Conservation (phyloP, 2,888 invertebrate species). For the Nysson spinosus region DNA sequence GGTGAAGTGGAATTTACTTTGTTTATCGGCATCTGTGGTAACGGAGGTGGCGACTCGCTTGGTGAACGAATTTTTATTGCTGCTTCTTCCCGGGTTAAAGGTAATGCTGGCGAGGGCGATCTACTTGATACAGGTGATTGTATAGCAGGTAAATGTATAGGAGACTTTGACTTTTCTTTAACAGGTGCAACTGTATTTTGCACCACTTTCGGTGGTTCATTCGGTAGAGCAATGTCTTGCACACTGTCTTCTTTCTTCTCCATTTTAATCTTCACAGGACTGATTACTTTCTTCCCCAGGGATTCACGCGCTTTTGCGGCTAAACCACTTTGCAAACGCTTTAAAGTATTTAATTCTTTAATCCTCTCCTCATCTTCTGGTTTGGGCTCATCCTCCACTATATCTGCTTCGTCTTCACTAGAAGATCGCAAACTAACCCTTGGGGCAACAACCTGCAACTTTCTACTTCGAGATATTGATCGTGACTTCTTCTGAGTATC, state of each 20-base stretch:
- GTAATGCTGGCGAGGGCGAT: slow-evolving; percentile 72
- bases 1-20: slow-evolving; percentile 41
- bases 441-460: slow-evolving; percentile 65
- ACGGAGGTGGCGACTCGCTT: slow-evolving; percentile 62
- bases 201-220: slow-evolving; percentile 68
- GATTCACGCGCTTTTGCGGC: slow-evolving; percentile 86
- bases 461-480: slow-evolving; percentile 64
- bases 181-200: slow-evolving; percentile 38
- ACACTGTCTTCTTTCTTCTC: slow-evolving; percentile 65
- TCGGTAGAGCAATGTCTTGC: slow-evolving; percentile 71
- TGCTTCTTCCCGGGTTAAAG: slow-evolving; percentile 70
- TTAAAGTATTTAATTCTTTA: slow-evolving; percentile 84
- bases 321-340: slow-evolving; percentile 82
- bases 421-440: slow-evolving; percentile 74
- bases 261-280: slow-evolving; percentile 67
- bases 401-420: slow-evolving; percentile 77
- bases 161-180: slow-evolving; percentile 55
- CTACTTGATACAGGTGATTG: slow-evolving; percentile 69
- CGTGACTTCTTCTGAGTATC: slow-evolving; percentile 70
- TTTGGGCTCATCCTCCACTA: slow-evolving; percentile 79
- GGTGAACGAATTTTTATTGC: slow-evolving; percentile 64
- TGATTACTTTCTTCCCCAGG: slow-evolving; percentile 80
- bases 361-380: slow-evolving; percentile 82
- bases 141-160: slow-evolving; percentile 52
- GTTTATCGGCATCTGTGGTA: slow-evolving; percentile 31